Conservation (phyloP, 1,140 invertebrate species). For the Lordiphosa stackelbergi region DNA sequence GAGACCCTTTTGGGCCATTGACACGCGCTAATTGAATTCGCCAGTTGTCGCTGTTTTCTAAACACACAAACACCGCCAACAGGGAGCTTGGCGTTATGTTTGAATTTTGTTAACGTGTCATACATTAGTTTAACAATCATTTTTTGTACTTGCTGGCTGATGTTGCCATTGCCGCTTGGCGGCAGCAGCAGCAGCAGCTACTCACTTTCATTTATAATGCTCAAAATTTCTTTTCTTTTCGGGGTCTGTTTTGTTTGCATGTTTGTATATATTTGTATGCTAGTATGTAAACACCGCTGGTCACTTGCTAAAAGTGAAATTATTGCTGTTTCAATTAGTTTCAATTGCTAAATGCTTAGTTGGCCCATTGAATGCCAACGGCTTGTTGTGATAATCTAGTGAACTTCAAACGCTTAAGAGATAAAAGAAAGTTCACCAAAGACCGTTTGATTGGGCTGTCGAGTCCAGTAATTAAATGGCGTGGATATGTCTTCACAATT, state of each 20-base stretch:
- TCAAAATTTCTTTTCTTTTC: constrained; percentile 55
- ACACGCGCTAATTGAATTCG: constrained; percentile 61
- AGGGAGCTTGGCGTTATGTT: constrained; percentile 22
- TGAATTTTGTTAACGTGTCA: constrained; percentile 56
- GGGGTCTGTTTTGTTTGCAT: constrained; percentile 25
- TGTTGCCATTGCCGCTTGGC: constrained; percentile 23
- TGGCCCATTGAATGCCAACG: too few relatives aligned
- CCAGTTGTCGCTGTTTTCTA: constrained; percentile 50
- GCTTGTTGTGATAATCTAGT: too few relatives aligned
- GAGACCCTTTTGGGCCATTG: constrained; percentile 40
- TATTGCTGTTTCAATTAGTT: constrained; percentile 61
- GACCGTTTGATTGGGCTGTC: constrained; percentile 10
- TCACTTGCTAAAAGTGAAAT: constrained; percentile 72
- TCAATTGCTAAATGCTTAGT: constrained; percentile 29
- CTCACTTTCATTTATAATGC: constrained; percentile 70
- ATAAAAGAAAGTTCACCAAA: constrained; percentile 1
- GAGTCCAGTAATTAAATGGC: background rate
- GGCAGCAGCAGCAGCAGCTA: constrained; percentile 25
- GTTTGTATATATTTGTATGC: constrained; percentile 12
- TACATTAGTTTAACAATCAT: constrained; percentile 64
- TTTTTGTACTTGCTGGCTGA: constrained; percentile 36
- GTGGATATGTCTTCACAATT: constrained; percentile 24
- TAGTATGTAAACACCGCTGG: constrained; percentile 44
- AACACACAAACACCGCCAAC: constrained; percentile 4
- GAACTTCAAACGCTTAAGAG: too few relatives aligned